phyloP scores from a whole-genome alignment of 1,140 invertebrate species.

The Triops cancriformis region DNA sequence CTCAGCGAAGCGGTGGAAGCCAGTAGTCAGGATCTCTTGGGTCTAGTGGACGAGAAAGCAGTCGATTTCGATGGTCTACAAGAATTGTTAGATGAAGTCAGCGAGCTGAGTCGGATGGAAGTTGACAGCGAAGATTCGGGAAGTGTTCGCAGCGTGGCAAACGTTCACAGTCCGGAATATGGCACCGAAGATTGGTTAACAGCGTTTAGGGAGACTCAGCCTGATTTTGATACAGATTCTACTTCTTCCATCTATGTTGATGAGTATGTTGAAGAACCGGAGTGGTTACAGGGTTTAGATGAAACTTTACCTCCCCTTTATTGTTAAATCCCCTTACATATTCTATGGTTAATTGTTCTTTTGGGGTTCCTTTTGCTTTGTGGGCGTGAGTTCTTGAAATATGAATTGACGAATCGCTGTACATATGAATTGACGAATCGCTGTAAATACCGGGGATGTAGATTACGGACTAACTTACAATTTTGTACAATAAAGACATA shows the following conservation, averaged over 20 bases:
- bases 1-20: background rate
- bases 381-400: background rate
- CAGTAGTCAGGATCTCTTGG: background rate
- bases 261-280: slow-evolving; percentile 24
- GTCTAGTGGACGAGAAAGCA: background rate
- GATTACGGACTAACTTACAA: background rate
- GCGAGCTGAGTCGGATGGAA: background rate
- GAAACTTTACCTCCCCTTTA: background rate
- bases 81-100: slow-evolving; percentile 1
- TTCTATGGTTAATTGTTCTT: background rate
- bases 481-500: background rate
- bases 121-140: background rate
- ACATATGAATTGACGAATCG: too few species aligned
- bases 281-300: slow-evolving; percentile 24
- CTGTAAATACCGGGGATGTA: background rate
- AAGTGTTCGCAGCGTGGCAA: background rate
- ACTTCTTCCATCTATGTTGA: slow-evolving; percentile 21
- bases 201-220: background rate
- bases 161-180: background rate
- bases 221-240: slow-evolving; percentile 9
- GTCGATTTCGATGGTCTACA: background rate
- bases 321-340: background rate
- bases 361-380: background rate
- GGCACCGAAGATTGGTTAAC: background rate
- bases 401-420: too few species aligned